Evolutionary conservation across 2,888 invertebrate genomes (phyloP).

Genomic region (Campoplex capitator): DNA sequence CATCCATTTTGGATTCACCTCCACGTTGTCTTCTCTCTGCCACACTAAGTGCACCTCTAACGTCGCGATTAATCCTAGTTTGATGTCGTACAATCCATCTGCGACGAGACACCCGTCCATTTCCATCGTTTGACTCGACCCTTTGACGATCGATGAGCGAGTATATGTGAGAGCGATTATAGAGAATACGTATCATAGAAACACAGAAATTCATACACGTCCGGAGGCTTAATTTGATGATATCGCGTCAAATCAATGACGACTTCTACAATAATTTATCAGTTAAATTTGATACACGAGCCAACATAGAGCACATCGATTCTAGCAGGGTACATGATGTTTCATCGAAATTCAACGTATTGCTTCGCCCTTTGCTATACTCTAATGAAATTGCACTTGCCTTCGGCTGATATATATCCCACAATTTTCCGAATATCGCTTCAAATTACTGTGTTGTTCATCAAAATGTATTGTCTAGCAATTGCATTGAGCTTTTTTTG

Average conservation of each 20-base stretch:
- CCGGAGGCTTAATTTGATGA: background rate
- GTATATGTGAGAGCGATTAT: background rate
- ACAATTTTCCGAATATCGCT: background rate
- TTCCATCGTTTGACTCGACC: background rate
- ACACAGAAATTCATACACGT: background rate
- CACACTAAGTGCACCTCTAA: background rate
- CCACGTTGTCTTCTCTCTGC: background rate
- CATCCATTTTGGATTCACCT: conserved; percentile 1
- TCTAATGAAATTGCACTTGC: background rate
- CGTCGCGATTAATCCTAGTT: conserved; percentile 13
- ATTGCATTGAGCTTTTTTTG: background rate
- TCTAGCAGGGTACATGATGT: background rate
- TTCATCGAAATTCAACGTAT: background rate
- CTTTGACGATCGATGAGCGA: background rate
- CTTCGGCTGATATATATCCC: background rate
- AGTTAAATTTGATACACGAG: background rate
- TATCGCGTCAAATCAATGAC: background rate
- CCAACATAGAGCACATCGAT: background rate
- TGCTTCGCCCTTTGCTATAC: background rate
- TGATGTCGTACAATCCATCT: conserved; percentile 12
- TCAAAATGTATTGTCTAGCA: background rate
- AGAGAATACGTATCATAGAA: background rate
- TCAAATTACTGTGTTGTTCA: background rate
- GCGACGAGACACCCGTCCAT: background rate
- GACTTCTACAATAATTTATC: background rate